Evolutionary conservation across 2,113 vertebrate genomes (phyloP), one percentile per base, ranked within the genome.

Genomic region (Aythya baeri): DNA sequence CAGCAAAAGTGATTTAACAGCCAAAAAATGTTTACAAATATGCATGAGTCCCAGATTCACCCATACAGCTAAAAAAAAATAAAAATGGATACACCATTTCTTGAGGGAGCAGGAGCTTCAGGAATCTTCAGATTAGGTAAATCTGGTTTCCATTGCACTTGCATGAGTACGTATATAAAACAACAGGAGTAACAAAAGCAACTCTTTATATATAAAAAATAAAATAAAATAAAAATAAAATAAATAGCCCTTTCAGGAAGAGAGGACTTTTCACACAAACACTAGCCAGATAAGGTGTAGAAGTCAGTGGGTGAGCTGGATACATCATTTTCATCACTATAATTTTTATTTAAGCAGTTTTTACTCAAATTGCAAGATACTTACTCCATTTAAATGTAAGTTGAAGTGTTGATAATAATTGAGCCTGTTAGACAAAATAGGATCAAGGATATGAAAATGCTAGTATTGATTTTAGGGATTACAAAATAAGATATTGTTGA

Each of bases 361-460:
- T 20, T 81, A 94, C 20, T 72, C 46, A 86, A 95, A 88, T 79
- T 85, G n/a, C 41, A 93, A 91, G 68, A 90, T 31, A 85, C 57
- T 49, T 90, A 20, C 27, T 86, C 68, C 72, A 63, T 81, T 90
- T 78, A 74, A 92, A 81, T 79, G 5, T 27, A 93, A 89, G n/a
- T 17, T 68, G 36, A 96, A 67, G 15, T 73, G n/a, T 77, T 76
- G 0, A 74, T 65, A 89, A 85, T 74, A 79, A 84, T 84, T 72
- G 62, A 79, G 59, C 43, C 36, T 96, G 85, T 95, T 55, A 83
- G 26, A 89, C 62, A 94, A 92, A 95, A 88, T 17, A 83, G 41
- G 38, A 93, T 63, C 46, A 80, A 91, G 54, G 36, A 88, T 59
- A 82, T 94, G 73, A 54, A 93, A 81, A 84, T 58, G 16, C 15